Evolutionary conservation across 2,113 vertebrate genomes (phyloP), one percentile per base, ranked within the genome.

Genomic region (Tragelaphus strepsiceros): DNA sequence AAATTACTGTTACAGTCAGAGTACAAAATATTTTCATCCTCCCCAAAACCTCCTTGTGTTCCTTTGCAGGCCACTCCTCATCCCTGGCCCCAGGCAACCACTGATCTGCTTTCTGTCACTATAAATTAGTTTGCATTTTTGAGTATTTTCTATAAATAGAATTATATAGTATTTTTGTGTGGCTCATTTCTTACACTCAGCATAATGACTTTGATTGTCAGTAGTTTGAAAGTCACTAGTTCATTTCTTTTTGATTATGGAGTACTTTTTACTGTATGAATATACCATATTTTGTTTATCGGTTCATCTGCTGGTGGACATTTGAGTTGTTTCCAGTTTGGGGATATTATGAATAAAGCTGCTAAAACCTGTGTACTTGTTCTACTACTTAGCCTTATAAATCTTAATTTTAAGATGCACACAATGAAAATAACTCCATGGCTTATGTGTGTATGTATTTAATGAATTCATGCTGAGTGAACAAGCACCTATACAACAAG

Each of bases 131-230:
- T 90, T 92, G 59, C 39, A 80, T 77, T 92, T 89, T 96, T 64
- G 39, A 87, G 43, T 94, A 53, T 77, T 95, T 96, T 62, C 67
- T 95, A 39, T 51, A 86, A 93, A 64, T 93, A 51, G 30, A 94
- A 81, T 64, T 56, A 58, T 6, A 46, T 14, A 28, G 22, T 86
- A 77, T 91, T 89, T 91, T 88, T 93, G n/a, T 64, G 2, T 96
- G 32, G 56, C 84, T 90, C 39, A 26, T 71, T 90, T 96, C 58
- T 84, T 95, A 88, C 5, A 30, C 7, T 91, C 15, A 77, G 35
- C 71, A 61, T 90, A 78, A 61, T 82, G 54, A 71, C 91, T 96
- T 90, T 30, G 30, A 85, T 64, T 84, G 83, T 56, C 54, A 58
- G 30, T 53, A 94, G 59, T 64, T 64, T 93, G 43, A 88, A 74